These are phyloP conservation scores for Speoplatyrhinus poulsoni DNA, from an alignment of 2,113 vertebrate species.

Conservation along the genomic window DNA sequence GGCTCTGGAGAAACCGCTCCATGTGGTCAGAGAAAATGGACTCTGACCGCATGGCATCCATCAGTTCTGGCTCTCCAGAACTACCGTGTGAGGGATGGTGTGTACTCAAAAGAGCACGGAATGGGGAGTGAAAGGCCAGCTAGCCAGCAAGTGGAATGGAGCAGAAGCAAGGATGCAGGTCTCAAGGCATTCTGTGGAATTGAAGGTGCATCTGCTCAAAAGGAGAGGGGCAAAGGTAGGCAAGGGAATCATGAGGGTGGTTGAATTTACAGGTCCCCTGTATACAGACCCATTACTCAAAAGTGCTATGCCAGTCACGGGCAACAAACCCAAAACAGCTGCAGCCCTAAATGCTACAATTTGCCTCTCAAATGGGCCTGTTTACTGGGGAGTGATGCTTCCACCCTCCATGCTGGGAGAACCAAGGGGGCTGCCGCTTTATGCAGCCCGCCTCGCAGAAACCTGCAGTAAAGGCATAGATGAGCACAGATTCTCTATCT, in stretches of 20 bases:
- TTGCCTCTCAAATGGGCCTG: conserved; percentile 68
- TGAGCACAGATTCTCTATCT: conserved; percentile 33
- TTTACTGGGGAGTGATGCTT: conserved; percentile 76
- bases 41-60: conserved; percentile 28
- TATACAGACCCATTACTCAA: conserved; percentile 74
- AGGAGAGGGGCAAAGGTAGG: conserved; percentile 63
- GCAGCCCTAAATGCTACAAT: conserved; percentile 8
- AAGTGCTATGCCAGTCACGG: conserved; percentile 15
- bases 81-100: conserved; percentile 42
- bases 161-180: conserved; percentile 77
- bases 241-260: conserved; percentile 55
- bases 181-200: conserved; percentile 80
- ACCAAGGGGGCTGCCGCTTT: conserved; percentile 57
- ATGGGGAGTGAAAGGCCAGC: conserved; percentile 71
- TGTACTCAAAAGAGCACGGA: conserved; percentile 63
- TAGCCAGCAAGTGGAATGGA: conserved; percentile 76
- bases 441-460: conserved; percentile 63
- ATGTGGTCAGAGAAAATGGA: conserved; percentile 18
- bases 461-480: conserved; percentile 75
- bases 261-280: conserved; percentile 64
- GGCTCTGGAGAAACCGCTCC: conserved; percentile 71
- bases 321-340: conserved; percentile 24
- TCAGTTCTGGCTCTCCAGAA: conserved; percentile 67
- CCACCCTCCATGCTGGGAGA: conserved; percentile 71
- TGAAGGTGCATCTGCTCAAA: conserved; percentile 76